Evolutionary conservation across 2,888 invertebrate species (phyloP).

Genomic region (Spodoptera littoralis): DNA sequence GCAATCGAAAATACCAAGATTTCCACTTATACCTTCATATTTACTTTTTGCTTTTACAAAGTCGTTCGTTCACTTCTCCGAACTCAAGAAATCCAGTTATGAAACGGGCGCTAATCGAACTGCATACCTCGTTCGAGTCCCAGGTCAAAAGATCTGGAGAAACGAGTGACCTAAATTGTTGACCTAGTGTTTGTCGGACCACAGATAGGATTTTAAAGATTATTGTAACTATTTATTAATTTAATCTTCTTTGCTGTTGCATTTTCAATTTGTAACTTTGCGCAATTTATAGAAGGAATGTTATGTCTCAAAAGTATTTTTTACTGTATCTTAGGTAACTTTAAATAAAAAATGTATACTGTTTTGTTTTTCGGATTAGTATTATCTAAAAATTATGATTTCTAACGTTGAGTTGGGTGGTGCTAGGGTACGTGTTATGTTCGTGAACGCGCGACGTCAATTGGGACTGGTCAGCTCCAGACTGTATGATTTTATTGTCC

Average conservation of each 20-base stretch:
- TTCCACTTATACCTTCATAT: conserved; percentile 35
- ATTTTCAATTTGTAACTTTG: too few species aligned
- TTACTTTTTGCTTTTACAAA: conserved; percentile 41
- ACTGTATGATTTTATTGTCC: too few species aligned
- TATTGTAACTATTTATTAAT: neutral
- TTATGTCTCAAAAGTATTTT: too few species aligned
- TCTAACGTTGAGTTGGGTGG: too few species aligned
- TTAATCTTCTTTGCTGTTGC: neutral
- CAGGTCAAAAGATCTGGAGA: conserved; percentile 35
- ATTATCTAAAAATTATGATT: too few species aligned
- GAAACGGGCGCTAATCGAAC: conserved; percentile 52
- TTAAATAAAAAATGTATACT: too few species aligned
- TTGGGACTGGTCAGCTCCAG: too few species aligned
- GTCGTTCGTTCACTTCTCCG: conserved; percentile 44
- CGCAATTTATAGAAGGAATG: too few species aligned
- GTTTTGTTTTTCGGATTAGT: too few species aligned
- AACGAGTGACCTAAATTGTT: conserved; percentile 44
- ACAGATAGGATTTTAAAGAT: conserved; percentile 9
- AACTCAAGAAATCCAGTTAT: conserved; percentile 52
- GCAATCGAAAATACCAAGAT: conserved; percentile 33
- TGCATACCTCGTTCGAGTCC: conserved; percentile 45
- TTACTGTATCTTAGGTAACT: too few species aligned
- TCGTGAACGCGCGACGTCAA: too few species aligned
- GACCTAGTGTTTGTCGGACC: conserved; percentile 6
- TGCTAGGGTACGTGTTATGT: too few species aligned